A percentile compares a stretch with the other conserved stretches of the same genome.
These are phyloP conservation scores for Pseudomyrmex cubaensis DNA, from an alignment of 1,140 invertebrate genomes.

Conservation along the genomic window DNA sequence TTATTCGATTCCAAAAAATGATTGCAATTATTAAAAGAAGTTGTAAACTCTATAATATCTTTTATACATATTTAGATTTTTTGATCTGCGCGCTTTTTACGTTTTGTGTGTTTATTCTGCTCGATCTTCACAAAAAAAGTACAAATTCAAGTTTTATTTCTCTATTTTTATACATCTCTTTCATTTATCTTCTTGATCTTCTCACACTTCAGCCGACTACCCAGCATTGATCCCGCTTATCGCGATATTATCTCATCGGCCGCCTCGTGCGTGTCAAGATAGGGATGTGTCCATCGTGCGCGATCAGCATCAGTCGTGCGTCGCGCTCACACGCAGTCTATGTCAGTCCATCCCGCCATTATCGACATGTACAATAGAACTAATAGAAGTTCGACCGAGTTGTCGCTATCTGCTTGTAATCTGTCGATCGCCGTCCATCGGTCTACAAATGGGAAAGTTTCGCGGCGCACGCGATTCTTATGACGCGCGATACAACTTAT, in stretches of 20 bases:
- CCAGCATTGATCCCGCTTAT: constrained; percentile 66
- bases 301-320: constrained; percentile 21
- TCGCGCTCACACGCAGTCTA: constrained; percentile 3
- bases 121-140: constrained; percentile 4
- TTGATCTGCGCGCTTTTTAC: constrained; percentile 2
- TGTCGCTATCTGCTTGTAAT: constrained; percentile 77
- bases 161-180: background rate
- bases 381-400: constrained; percentile 73
- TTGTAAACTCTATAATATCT: constrained; percentile 1
- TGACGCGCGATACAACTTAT: constrained; percentile 61
- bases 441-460: constrained; percentile 77
- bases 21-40: background rate
- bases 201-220: constrained; percentile 28
- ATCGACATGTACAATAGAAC: constrained; percentile 72
- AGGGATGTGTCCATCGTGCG: constrained; percentile 65
- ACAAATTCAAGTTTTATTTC: constrained; percentile 20
- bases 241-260: constrained; percentile 70
- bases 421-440: constrained; percentile 69
- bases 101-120: constrained; percentile 4
- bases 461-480: constrained; percentile 75
- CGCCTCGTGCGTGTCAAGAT: constrained; percentile 68
- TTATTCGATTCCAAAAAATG: too few species aligned
- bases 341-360: constrained; percentile 58
- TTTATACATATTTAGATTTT: constrained; percentile 18
- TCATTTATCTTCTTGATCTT: background rate